Evolutionary conservation across 2,113 vertebrate genomes (phyloP).

Genomic region (Tachuris rubrigastra): DNA sequence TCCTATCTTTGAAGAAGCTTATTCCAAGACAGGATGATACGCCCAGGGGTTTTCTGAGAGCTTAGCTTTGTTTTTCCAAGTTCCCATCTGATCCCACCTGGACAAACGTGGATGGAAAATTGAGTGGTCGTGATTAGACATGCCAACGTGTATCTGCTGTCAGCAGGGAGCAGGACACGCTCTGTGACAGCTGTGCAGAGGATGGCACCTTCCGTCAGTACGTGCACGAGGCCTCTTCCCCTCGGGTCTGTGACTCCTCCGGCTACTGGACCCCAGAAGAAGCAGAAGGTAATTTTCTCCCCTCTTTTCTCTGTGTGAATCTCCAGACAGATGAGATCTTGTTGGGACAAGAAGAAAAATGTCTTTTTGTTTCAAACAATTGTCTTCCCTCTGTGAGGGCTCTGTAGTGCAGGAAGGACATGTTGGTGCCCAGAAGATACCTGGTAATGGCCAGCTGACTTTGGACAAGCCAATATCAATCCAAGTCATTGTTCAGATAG

Average conservation of each 20-base stretch:
- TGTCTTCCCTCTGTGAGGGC: not conserved
- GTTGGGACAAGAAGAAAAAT: not conserved
- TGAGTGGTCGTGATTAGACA: rapidly evolving
- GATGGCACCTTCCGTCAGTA: conserved; percentile 88
- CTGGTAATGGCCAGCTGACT: not conserved
- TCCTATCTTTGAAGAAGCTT: not conserved
- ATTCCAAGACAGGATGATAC: not conserved
- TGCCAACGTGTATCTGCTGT: not conserved
- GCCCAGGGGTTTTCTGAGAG: not conserved
- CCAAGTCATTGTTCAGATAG: not conserved
- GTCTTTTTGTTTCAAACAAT: not conserved
- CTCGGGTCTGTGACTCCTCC: conserved; percentile 89
- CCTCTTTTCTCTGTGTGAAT: not conserved
- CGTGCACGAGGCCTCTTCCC: conserved; percentile 85
- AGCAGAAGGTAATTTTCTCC: conserved; percentile 83
- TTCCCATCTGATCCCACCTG: not conserved
- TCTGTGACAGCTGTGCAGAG: conserved; percentile 84
- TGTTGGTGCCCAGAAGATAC: not conserved
- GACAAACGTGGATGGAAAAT: rapidly evolving
- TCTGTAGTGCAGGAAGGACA: not conserved
- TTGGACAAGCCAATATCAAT: not conserved
- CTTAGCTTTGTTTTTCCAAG: not conserved
- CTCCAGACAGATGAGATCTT: not conserved
- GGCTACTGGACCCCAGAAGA: conserved; percentile 98
- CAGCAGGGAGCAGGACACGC: conserved; percentile 67